Percentiles rank a stretch among this genome's conserved stretches.
Conservation (phyloP, 2,797 vertebrate genomes). For the Chaenodraco wilsoni region DNA sequence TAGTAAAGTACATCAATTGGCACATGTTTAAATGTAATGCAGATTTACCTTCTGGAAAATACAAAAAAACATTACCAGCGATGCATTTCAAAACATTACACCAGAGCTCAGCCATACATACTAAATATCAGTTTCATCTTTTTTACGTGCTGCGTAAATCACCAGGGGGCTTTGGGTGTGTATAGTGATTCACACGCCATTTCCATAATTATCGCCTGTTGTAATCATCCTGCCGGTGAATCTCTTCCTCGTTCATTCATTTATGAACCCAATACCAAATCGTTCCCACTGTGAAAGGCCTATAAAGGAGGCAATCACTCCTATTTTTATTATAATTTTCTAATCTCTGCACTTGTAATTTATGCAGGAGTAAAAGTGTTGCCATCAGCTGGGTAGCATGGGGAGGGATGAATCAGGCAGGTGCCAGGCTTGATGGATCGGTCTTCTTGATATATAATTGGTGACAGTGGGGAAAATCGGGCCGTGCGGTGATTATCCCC, state of each 20-base stretch:
- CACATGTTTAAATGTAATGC: constrained; percentile 4
- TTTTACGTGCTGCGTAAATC: constrained; percentile 35
- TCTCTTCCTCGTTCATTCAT: constrained; percentile 39
- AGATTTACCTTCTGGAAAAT: neutral
- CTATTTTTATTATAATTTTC: constrained; percentile 57
- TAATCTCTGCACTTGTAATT: constrained; percentile 41
- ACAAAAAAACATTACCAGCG: constrained; percentile 15
- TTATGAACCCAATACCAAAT: constrained; percentile 18
- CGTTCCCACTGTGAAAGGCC: constrained; percentile 46
- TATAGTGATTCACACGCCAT: constrained; percentile 42
- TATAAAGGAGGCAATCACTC: constrained; percentile 28
- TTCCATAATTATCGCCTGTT: constrained; percentile 60
- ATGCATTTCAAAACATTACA: constrained; percentile 39
- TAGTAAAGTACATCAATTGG: neutral
- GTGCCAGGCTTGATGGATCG: constrained; percentile 56
- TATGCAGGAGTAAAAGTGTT: neutral
- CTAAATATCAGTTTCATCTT: constrained; percentile 50
- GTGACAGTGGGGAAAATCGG: constrained; percentile 46
- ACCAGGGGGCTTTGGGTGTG: constrained; percentile 25
- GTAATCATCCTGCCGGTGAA: constrained; percentile 34
- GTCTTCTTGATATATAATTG: constrained; percentile 45
- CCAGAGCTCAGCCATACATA: constrained; percentile 43
- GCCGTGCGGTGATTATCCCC: constrained; percentile 34
- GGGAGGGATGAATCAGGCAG: constrained; percentile 58
- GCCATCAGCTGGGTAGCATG: constrained; percentile 3